Percentiles rank a stretch among this genome's conserved stretches.
Conservation (phyloP, 1,140 invertebrate genomes). For the Drosophila ambigua region DNA sequence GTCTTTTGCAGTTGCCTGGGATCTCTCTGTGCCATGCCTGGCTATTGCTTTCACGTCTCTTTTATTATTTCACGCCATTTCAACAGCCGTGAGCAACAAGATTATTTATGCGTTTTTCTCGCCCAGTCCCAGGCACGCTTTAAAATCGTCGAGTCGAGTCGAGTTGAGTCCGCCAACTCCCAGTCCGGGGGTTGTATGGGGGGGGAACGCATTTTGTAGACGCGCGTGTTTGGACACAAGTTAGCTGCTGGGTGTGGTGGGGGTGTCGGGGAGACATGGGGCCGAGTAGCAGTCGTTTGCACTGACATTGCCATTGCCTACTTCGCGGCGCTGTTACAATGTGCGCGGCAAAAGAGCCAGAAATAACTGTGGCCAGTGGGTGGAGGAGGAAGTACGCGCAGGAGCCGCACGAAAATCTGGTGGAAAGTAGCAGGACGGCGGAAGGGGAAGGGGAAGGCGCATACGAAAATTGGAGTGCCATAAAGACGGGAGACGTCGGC, state of each 20-base stretch:
- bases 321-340: conserved; percentile 65
- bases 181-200: too few relatives aligned
- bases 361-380: background rate
- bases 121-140: conserved; percentile 70
- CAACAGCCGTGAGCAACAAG: conserved; percentile 83
- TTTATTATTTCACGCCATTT: conserved; percentile 83
- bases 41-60: conserved; percentile 79
- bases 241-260: conserved; percentile 26
- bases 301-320: conserved; percentile 49
- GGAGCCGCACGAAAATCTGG: too few relatives aligned
- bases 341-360: background rate
- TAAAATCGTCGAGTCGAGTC: conserved; percentile 52
- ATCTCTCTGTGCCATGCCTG: conserved; percentile 10
- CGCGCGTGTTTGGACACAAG: conserved; percentile 74
- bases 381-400: conserved; percentile 5
- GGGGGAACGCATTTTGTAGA: conserved; percentile 66
- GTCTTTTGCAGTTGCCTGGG: background rate
- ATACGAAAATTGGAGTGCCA: conserved; percentile 32
- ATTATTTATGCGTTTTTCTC: conserved; percentile 80
- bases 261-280: too few relatives aligned
- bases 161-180: too few relatives aligned
- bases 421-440: too few relatives aligned
- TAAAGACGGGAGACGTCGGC: conserved; percentile 17
- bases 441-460: conserved; percentile 7
- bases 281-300: background rate